A percentile compares a stretch with the other conserved stretches of the same genome.
These are phyloP conservation scores for Sebastes oblongus DNA, from an alignment of 2,797 vertebrate species.

Conservation along the genomic window DNA sequence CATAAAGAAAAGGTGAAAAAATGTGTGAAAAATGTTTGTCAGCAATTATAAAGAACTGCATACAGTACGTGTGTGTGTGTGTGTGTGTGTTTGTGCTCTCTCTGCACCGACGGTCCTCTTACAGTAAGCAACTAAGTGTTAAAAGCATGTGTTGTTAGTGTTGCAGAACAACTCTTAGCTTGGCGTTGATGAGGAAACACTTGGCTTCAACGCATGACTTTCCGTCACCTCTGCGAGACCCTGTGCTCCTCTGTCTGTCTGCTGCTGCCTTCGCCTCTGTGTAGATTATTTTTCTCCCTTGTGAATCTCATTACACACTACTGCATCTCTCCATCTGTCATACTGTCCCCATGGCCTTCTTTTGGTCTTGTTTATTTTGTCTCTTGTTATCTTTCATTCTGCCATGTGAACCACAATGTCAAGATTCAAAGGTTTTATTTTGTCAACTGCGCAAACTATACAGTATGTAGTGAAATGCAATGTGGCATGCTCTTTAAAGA, in stretches of 20 bases:
- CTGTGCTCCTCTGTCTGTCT: neutral
- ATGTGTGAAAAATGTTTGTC: neutral
- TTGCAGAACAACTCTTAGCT: neutral
- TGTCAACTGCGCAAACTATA: neutral
- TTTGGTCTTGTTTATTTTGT: neutral
- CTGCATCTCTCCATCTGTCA: neutral
- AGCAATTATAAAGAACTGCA: neutral
- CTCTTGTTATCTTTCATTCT: neutral
- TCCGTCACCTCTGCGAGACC: neutral
- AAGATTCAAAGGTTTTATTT: neutral
- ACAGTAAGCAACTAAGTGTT: too few relatives aligned
- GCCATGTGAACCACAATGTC: neutral
- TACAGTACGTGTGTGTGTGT: too few relatives aligned
- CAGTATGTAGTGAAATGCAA: neutral
- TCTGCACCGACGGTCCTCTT: too few relatives aligned
- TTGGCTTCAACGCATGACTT: neutral
- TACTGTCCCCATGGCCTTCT: neutral
- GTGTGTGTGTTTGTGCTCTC: too few relatives aligned
- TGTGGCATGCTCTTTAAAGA: neutral
- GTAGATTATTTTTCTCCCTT: neutral
- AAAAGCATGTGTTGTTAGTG: neutral
- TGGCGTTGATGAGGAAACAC: neutral
- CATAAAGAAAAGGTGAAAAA: neutral
- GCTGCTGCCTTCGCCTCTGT: neutral
- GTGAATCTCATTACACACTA: neutral